Conservation (phyloP, 2,797 vertebrate genomes). For the Scolopax bukidnonensis region DNA sequence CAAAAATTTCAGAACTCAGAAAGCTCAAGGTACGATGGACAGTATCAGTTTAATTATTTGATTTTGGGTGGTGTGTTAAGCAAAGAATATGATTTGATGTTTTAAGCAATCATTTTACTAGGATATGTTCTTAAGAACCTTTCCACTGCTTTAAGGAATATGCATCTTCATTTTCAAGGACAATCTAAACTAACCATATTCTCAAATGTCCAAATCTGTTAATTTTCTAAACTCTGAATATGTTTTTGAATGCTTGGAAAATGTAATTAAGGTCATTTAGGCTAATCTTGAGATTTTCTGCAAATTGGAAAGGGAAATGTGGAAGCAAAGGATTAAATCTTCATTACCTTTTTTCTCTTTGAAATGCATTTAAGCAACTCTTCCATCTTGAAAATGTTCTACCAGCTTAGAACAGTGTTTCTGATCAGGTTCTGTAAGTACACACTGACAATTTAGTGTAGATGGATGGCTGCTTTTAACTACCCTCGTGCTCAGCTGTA, state of each 20-base stretch:
- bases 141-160: not conserved
- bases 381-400: not conserved
- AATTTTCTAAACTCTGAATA: not conserved
- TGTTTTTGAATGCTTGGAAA: not conserved
- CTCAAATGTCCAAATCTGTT: not conserved
- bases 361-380: not conserved
- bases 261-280: not conserved
- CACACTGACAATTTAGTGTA: not conserved
- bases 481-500: not conserved
- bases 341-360: not conserved
- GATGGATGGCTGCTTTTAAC: not conserved
- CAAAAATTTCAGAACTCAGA: not conserved
- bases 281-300: not conserved
- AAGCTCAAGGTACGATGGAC: not conserved
- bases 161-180: not conserved
- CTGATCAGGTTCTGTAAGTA: not conserved
- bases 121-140: not conserved
- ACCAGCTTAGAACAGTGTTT: not conserved
- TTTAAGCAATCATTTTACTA: not conserved
- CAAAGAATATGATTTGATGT: not conserved
- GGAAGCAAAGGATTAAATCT: not conserved
- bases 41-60: not conserved
- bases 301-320: not conserved
- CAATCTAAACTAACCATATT: not conserved
- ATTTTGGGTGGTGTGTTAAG: not conserved